Conservation (phyloP, 1,140 invertebrate genomes). For the Apis laboriosa region DNA sequence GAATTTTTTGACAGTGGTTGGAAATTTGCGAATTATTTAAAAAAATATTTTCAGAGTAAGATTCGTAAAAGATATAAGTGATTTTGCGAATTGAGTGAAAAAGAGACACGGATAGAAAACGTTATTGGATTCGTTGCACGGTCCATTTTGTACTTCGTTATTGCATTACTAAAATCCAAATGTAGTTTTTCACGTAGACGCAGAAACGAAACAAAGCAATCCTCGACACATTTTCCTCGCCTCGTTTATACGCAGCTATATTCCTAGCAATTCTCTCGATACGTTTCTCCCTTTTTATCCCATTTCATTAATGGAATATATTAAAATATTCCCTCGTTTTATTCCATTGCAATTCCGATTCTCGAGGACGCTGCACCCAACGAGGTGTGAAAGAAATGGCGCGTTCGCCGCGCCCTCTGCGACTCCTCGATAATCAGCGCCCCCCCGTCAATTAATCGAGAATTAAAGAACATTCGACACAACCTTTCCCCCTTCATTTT, state of each 20-base stretch:
- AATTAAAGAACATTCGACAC: not conserved
- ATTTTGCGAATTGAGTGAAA: no score
- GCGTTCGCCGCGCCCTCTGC: not conserved
- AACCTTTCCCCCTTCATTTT: not conserved
- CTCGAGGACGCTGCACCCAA: not conserved
- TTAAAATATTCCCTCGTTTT: conserved; percentile 11
- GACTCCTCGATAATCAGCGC: not conserved
- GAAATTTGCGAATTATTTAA: no score
- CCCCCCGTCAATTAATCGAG: not conserved
- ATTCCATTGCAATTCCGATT: conserved; percentile 21
- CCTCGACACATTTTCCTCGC: conserved; percentile 14
- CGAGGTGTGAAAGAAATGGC: not conserved
- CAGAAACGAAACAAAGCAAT: conserved; percentile 36
- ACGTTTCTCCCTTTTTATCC: not conserved
- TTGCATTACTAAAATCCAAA: not conserved
- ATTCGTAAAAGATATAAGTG: no score
- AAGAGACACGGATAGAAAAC: no score
- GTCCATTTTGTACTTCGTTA: not conserved
- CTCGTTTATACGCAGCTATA: not conserved
- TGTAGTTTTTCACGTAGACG: conserved; percentile 1
- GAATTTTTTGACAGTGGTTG: no score
- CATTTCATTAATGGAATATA: conserved; percentile 43
- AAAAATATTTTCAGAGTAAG: no score
- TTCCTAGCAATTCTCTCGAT: not conserved
- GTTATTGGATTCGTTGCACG: not conserved